Evolutionary conservation across 2,888 invertebrate genomes (phyloP).

Genomic region (Agonopterix alstromeriana): DNA sequence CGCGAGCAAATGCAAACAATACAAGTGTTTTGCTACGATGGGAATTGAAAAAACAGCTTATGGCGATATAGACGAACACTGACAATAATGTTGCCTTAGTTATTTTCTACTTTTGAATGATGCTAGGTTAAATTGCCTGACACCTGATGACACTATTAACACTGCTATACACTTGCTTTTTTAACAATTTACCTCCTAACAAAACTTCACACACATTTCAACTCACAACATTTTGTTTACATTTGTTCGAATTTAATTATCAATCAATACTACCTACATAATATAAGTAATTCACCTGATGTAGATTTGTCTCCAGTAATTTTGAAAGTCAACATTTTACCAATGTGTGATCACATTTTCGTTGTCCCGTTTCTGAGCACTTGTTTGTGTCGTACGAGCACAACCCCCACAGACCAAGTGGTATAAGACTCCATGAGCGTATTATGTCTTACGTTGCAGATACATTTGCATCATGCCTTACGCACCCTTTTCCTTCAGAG

Average conservation of each 20-base stretch:
- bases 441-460: slow-evolving; percentile 86
- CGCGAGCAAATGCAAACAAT: slow-evolving; percentile 24
- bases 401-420: too few relatives aligned
- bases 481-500: slow-evolving; percentile 94
- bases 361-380: too few relatives aligned
- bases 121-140: too few relatives aligned
- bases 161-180: too few relatives aligned
- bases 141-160: too few relatives aligned
- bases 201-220: background rate
- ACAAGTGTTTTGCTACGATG: background rate
- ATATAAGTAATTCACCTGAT: too few relatives aligned
- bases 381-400: too few relatives aligned
- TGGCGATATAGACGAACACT: background rate
- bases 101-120: background rate
- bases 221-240: slow-evolving; percentile 10
- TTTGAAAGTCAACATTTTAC: too few relatives aligned
- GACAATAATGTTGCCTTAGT: background rate
- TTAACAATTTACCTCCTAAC: background rate
- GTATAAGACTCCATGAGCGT: slow-evolving; percentile 61
- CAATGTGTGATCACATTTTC: too few relatives aligned
- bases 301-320: too few relatives aligned
- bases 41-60: too few relatives aligned
- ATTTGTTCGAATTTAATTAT: slow-evolving; percentile 10
- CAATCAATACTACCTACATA: too few relatives aligned
- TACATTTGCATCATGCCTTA: slow-evolving; percentile 97